Conservation (phyloP, 2,113 vertebrate species). For the Ochotona curzoniae region DNA sequence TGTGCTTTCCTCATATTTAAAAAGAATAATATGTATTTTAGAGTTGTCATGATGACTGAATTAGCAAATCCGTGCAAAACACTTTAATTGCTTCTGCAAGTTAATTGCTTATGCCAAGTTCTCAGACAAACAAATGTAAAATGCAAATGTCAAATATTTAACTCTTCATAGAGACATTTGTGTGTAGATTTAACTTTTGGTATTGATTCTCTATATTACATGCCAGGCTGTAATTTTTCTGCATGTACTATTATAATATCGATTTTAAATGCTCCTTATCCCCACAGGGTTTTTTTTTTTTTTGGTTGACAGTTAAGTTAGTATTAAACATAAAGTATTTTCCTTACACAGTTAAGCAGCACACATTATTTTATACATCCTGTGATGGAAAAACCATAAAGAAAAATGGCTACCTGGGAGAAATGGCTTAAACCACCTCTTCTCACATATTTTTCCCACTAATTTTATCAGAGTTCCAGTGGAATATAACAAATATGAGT, state of each 20-base stretch:
- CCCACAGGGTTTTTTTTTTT: not conserved
- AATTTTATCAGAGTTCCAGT: not conserved
- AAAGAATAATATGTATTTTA: not conserved
- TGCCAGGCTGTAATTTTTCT: not conserved
- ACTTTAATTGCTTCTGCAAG: constrained; percentile 3
- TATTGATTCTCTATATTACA: not conserved
- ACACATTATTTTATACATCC: not conserved
- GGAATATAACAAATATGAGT: not conserved
- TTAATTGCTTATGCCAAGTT: constrained; percentile 5
- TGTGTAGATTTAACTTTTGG: not conserved
- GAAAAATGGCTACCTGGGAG: not conserved
- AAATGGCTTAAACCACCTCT: not conserved
- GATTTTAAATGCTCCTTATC: not conserved
- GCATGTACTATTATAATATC: not conserved
- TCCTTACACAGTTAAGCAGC: not conserved
- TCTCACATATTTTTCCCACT: not conserved
- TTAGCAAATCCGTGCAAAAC: constrained; percentile 14
- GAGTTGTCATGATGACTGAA: not conserved
- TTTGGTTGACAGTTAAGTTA: constrained; percentile 48
- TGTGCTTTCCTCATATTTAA: not conserved
- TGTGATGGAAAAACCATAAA: not conserved
- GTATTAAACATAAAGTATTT: constrained; percentile 30
- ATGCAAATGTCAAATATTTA: constrained; percentile 5
- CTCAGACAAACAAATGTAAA: constrained; percentile 43
- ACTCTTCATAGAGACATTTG: not conserved